phyloP scores from a whole-genome alignment of 2,113 vertebrate species.

The Seriola rivoliana region DNA sequence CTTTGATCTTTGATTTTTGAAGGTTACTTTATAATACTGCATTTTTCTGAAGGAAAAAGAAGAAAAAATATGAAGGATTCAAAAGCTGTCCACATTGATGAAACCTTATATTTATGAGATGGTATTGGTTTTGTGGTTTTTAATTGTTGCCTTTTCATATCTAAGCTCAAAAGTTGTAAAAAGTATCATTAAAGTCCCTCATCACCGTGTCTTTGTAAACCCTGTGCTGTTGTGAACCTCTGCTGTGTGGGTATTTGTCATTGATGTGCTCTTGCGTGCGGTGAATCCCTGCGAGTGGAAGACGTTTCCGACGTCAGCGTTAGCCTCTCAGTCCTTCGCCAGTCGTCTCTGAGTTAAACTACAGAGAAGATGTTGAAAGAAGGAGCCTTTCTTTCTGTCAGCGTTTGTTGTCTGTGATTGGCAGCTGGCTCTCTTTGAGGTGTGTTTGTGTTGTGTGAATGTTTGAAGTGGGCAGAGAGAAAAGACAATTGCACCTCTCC shows the following conservation, averaged over 20 bases:
- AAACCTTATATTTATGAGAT: neutral
- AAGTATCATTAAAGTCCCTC: too few species aligned
- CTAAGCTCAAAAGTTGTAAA: neutral
- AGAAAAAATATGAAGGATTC: neutral
- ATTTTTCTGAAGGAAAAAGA: neutral
- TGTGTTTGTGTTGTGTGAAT: conserved; percentile 18
- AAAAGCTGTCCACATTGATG: neutral
- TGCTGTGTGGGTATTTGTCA: conserved; percentile 37
- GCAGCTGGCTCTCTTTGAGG: conserved; percentile 59
- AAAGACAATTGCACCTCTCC: conserved; percentile 61
- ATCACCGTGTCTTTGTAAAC: conserved; percentile 8
- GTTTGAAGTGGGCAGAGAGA: conserved; percentile 63
- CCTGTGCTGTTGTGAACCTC: conserved; percentile 4
- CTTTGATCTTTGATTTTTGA: neutral
- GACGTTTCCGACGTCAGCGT: conserved; percentile 29
- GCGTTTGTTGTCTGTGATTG: conserved; percentile 61
- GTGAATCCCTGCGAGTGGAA: neutral
- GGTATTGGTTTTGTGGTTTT: neutral
- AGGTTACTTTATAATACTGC: neutral
- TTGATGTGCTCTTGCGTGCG: conserved; percentile 22
- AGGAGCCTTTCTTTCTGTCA: neutral
- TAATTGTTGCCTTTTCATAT: conserved; percentile 6
- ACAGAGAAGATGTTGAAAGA: conserved; percentile 36
- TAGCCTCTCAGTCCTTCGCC: neutral
- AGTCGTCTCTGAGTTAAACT: neutral